phyloP scores from a whole-genome alignment of 2,888 invertebrate genomes.

The Rhagonycha fulva region DNA sequence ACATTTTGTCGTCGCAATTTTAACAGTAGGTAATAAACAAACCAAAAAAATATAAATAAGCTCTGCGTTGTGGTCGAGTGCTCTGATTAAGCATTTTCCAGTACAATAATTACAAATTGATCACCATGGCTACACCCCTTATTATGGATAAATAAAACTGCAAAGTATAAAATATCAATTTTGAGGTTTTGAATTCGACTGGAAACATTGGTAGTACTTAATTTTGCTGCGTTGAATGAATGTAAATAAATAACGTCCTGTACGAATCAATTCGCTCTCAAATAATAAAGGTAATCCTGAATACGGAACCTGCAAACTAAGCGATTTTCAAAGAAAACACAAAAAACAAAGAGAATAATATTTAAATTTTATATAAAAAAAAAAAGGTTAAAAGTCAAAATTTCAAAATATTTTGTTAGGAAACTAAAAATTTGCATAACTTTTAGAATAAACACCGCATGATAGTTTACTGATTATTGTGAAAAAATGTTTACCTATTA shows the following conservation, averaged over 20 bases:
- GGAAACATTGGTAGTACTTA: not conserved
- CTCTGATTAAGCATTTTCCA: conserved; percentile 27
- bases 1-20: not conserved
- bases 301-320: not conserved
- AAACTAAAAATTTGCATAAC: not conserved
- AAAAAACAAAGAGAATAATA: not conserved
- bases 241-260: not conserved
- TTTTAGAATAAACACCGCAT: not conserved
- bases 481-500: not conserved
- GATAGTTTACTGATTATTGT: not conserved
- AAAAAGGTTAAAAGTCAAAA: not conserved
- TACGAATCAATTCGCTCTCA: not conserved
- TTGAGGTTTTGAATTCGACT: not conserved
- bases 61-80: conserved; percentile 26
- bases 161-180: not conserved
- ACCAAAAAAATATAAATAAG: not conserved
- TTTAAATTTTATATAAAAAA: not conserved
- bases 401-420: not conserved
- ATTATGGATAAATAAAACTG: conserved; percentile 9
- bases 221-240: not conserved
- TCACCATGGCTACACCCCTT: conserved; percentile 33
- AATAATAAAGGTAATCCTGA: not conserved
- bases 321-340: not conserved
- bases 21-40: not conserved
- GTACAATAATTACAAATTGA: conserved; percentile 27